phyloP scores from a whole-genome alignment of 2,113 vertebrate species.

The Ciconia maguari region DNA sequence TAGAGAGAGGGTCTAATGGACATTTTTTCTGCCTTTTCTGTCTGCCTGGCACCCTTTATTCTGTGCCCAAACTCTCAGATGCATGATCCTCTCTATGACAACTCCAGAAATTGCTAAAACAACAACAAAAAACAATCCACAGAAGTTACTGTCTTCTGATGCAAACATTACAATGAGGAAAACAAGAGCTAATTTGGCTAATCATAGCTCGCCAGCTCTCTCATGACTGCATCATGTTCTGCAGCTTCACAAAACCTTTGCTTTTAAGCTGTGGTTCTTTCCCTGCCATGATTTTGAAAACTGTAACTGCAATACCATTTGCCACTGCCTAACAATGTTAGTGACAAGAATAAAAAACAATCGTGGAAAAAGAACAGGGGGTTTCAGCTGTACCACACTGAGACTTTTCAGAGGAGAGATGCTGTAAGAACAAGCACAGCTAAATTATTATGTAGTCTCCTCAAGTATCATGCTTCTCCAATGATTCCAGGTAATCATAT shows the following conservation, averaged over 20 bases:
- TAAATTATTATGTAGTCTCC: conserved; percentile 14
- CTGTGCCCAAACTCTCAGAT: neutral
- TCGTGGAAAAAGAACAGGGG: neutral
- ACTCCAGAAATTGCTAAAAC: neutral
- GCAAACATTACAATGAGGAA: neutral
- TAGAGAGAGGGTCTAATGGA: neutral
- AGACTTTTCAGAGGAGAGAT: neutral
- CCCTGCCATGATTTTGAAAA: neutral
- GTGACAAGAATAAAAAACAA: neutral
- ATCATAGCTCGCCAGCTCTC: neutral
- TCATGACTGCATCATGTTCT: fast-evolving
- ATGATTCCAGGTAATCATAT: conserved; percentile 56
- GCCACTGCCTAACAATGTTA: neutral
- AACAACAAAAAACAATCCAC: neutral
- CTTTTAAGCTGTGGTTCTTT: neutral
- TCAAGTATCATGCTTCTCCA: neutral
- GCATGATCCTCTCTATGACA: neutral
- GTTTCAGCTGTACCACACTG: neutral
- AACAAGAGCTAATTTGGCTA: neutral
- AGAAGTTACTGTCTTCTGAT: neutral
- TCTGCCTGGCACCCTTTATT: neutral
- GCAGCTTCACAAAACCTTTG: neutral
- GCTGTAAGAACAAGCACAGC: neutral
- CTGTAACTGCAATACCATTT: neutral
- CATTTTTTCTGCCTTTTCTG: neutral